These are phyloP conservation scores for Pseudoips prasinana DNA, from an alignment of 2,888 invertebrate genomes.

Conservation along the genomic window DNA sequence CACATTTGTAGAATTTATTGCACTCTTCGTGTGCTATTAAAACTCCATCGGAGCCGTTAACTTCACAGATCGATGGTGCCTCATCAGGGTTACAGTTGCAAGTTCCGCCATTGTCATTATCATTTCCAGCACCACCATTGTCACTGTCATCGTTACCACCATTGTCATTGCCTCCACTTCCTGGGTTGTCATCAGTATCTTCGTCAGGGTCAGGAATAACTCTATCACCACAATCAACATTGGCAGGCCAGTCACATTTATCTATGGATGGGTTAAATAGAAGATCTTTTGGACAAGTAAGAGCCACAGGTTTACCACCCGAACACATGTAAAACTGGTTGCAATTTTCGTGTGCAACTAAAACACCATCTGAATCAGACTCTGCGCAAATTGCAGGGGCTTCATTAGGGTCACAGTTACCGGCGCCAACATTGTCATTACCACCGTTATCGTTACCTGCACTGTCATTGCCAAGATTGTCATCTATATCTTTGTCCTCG, in stretches of 20 bases:
- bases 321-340: conserved; percentile 37
- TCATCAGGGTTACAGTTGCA: conserved; percentile 36
- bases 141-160: conserved; percentile 10
- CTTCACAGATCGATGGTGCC: conserved; percentile 33
- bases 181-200: conserved; percentile 11
- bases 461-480: conserved; percentile 4
- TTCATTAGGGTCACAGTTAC: conserved; percentile 32
- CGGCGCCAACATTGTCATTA: conserved; percentile 31
- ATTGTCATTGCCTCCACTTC: conserved; percentile 4
- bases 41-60: conserved; percentile 25
- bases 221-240: conserved; percentile 30
- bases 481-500: conserved; percentile 13
- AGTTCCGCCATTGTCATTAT: conserved; percentile 3
- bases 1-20: conserved; percentile 35
- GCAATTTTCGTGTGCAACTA: conserved; percentile 42
- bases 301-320: conserved; percentile 27
- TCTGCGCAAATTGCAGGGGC: conserved; percentile 27
- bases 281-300: conserved; percentile 22
- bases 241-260: conserved; percentile 34
- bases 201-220: conserved; percentile 12
- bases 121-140: conserved; percentile 2
- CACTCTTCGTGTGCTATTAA: conserved; percentile 33
- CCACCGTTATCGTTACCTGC: conserved; percentile 14
- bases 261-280: conserved; percentile 31
- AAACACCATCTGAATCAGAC: conserved; percentile 27